Conservation (phyloP, 2,797 vertebrate species). For the Gobionotothen gibberifrons region DNA sequence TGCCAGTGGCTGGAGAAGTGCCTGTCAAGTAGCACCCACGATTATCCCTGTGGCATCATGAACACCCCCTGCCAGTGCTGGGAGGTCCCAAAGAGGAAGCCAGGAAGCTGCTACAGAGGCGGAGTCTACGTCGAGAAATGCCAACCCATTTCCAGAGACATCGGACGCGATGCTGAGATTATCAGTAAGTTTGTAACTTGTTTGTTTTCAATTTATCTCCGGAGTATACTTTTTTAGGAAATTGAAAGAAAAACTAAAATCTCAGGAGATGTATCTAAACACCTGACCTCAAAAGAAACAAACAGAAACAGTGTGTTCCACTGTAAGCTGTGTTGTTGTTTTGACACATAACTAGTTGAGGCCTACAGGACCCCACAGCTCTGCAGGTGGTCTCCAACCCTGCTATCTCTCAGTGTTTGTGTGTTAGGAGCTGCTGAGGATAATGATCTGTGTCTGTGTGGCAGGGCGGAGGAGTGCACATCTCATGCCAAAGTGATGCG, state of each 20-base stretch:
- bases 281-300: background rate
- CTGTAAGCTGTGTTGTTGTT: constrained; percentile 5
- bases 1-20: constrained; percentile 97
- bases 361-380: constrained; percentile 7
- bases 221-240: background rate
- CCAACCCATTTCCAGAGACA: constrained; percentile 86
- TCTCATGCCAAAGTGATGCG: constrained; percentile 56
- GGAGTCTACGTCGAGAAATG: constrained; percentile 95
- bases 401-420: constrained; percentile 19
- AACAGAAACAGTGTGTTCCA: constrained; percentile 22
- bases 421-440: constrained; percentile 28
- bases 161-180: constrained; percentile 82
- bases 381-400: constrained; percentile 37
- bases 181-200: constrained; percentile 86
- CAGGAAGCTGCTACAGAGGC: constrained; percentile 92
- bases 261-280: background rate
- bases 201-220: background rate
- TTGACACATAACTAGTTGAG: constrained; percentile 16
- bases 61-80: constrained; percentile 96
- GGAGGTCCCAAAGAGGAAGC: constrained; percentile 88
- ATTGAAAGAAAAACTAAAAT: constrained; percentile 1
- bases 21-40: constrained; percentile 92
- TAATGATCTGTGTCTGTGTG: constrained; percentile 60
- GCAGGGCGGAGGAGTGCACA: constrained; percentile 46
- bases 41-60: constrained; percentile 98